Base-by-base conservation (phyloP, 2,797 vertebrate genomes). In the Loriculus beryllinus region DNA sequence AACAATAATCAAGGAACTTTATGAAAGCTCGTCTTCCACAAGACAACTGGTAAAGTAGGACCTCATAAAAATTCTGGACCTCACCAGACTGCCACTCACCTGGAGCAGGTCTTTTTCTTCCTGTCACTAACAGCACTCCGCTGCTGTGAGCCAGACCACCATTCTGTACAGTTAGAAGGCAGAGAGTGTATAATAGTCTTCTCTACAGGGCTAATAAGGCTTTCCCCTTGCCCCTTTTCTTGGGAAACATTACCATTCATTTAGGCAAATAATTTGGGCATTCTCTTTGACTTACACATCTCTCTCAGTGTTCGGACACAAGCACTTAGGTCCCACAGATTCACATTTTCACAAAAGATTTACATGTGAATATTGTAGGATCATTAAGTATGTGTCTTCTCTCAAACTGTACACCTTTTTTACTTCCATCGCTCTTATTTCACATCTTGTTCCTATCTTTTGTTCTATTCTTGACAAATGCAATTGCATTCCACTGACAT, bases 391-490 rank as follows among this genome's bases (percentile, higher is more conserved):
- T 10, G 52, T 83, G 52, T 86, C n/a, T 60, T 56, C 48, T 62
- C 74, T 93, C 40, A 51, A 92, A 86, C 20, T 33, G 42, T 74
- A 81, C 22, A 70, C 40, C 60, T 88, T 51, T 64, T 86, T 69
- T 35, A 72, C 20, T 83, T 33, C 62, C 35, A 83, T 75, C 1
- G 0, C 14, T 90, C 72, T 86, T 83, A 75, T 65, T 83, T 92
- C 67, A 90, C 48, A 84, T 88, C 85, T 78, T 83, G 26, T 65
- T 90, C 76, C n/a, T 81, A 85, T 75, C 82, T 92, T 94, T 88
- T 92, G 69, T 92, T 94, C 72, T 86, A 81, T 88, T 92, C 94
- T 93, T 95, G 91, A 96, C 94, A 95, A 96, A 96, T 39, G 67
- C 78, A 93, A 69, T 94, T 85, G 81, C 25, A 1, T 78, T 91